phyloP scores from a whole-genome alignment of 2,797 vertebrate species.

The Babyrousa celebensis region DNA sequence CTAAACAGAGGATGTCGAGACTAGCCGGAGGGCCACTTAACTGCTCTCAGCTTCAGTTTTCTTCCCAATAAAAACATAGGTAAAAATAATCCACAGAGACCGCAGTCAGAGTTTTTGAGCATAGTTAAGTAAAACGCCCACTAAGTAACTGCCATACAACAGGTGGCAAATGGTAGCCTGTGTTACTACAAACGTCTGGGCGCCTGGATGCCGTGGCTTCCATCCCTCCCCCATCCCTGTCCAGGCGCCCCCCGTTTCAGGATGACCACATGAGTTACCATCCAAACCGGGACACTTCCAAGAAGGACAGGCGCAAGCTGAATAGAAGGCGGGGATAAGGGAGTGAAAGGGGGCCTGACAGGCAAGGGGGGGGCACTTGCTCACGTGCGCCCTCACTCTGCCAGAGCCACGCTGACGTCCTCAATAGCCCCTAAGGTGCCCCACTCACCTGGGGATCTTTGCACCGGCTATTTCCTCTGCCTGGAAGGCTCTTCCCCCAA shows the following conservation, averaged over 20 bases:
- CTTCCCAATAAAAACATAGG: constrained; percentile 3
- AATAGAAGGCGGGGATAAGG: not conserved
- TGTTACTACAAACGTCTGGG: not conserved
- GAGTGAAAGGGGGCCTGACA: constrained; percentile 23
- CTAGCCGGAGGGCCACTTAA: not conserved
- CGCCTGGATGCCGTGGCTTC: no score
- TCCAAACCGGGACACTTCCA: constrained; percentile 15
- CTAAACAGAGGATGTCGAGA: constrained; percentile 31
- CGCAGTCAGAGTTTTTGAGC: not conserved
- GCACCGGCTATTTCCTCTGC: constrained; percentile 72
- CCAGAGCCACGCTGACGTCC: constrained; percentile 17
- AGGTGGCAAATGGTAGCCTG: not conserved
- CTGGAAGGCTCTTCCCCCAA: constrained; percentile 55
- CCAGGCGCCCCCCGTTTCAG: not conserved
- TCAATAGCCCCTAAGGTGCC: constrained; percentile 22
- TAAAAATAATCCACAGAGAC: not conserved
- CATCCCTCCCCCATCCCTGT: not conserved
- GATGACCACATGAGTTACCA: not conserved
- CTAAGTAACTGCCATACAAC: not conserved
- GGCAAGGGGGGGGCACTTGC: not conserved
- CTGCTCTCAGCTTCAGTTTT: not conserved
- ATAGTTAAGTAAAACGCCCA: constrained; percentile 13
- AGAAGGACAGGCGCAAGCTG: constrained; percentile 40
- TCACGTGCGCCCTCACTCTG: not conserved
- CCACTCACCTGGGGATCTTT: constrained; percentile 56